Conservation (phyloP, 2,797 vertebrate genomes). For the Pelobates cultripes region DNA sequence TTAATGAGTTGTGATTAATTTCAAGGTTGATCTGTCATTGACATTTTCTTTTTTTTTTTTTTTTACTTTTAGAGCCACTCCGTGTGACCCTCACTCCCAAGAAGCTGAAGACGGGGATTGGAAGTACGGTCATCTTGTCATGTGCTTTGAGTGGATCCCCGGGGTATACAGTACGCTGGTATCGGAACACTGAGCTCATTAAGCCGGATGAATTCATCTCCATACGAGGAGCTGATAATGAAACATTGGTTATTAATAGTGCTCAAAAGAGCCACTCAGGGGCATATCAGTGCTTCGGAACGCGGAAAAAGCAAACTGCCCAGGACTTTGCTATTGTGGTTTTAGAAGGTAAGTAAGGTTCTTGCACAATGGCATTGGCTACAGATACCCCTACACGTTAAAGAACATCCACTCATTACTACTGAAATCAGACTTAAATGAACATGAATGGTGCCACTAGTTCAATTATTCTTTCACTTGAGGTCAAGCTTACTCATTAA, state of each 20-base stretch:
- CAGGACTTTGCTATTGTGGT: constrained; percentile 96
- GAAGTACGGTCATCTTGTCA: constrained; percentile 96
- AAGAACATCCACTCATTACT: neutral
- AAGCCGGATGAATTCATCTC: constrained; percentile 90
- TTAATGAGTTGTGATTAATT: no score
- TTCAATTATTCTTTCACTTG: no score
- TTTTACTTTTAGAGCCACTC: constrained; percentile 81
- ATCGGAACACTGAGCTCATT: constrained; percentile 93
- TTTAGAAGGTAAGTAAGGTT: constrained; percentile 83
- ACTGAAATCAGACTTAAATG: neutral
- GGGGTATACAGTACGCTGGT: constrained; percentile 90
- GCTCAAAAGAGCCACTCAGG: constrained; percentile 97
- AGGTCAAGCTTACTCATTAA: no score
- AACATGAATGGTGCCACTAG: no score
- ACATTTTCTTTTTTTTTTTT: no score
- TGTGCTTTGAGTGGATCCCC: constrained; percentile 92
- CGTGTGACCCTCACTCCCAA: constrained; percentile 95
- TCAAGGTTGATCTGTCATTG: no score
- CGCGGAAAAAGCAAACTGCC: constrained; percentile 89
- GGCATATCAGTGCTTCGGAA: constrained; percentile 97
- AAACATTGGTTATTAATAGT: constrained; percentile 93
- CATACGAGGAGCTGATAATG: constrained; percentile 94
- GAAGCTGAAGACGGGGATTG: constrained; percentile 96
- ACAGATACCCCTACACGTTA: neutral
- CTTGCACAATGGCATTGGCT: neutral